These are phyloP conservation scores for Cotesia typhae DNA, from an alignment of 1,140 invertebrate species.

Conservation along the genomic window DNA sequence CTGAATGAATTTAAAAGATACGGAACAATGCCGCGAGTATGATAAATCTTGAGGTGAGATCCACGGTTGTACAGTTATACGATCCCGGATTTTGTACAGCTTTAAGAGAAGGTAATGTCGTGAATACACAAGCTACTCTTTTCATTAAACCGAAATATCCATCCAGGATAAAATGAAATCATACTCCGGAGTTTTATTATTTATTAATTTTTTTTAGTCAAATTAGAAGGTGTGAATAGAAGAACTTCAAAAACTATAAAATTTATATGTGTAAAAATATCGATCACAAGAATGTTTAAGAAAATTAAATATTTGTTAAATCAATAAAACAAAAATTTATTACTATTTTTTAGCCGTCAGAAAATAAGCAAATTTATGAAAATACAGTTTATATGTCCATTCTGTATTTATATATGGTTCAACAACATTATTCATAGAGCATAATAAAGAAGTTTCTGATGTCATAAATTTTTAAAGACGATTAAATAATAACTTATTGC, in stretches of 20 bases:
- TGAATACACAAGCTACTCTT: conserved; percentile 28
- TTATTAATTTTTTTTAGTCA: neutral
- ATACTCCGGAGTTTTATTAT: conserved; percentile 27
- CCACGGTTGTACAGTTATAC: conserved; percentile 48
- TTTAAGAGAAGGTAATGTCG: conserved; percentile 35
- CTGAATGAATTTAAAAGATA: neutral
- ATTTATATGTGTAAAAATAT: too few relatives aligned
- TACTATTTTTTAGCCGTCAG: too few relatives aligned
- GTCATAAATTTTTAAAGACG: too few relatives aligned
- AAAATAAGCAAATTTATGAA: too few relatives aligned
- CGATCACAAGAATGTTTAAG: too few relatives aligned
- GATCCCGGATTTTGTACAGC: conserved; percentile 45
- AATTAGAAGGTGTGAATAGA: neutral
- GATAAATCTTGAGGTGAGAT: conserved; percentile 47
- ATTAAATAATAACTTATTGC: too few relatives aligned
- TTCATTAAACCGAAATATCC: conserved; percentile 42
- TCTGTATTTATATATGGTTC: too few relatives aligned
- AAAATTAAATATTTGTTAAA: too few relatives aligned
- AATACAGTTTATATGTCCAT: too few relatives aligned
- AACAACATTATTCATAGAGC: too few relatives aligned
- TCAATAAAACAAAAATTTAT: too few relatives aligned
- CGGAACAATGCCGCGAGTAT: conserved; percentile 44
- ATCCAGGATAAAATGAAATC: conserved; percentile 42
- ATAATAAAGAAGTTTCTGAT: too few relatives aligned
- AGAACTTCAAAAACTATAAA: neutral